phyloP scores from a whole-genome alignment of 2,113 vertebrate genomes.

The Cyprinus carpio region DNA sequence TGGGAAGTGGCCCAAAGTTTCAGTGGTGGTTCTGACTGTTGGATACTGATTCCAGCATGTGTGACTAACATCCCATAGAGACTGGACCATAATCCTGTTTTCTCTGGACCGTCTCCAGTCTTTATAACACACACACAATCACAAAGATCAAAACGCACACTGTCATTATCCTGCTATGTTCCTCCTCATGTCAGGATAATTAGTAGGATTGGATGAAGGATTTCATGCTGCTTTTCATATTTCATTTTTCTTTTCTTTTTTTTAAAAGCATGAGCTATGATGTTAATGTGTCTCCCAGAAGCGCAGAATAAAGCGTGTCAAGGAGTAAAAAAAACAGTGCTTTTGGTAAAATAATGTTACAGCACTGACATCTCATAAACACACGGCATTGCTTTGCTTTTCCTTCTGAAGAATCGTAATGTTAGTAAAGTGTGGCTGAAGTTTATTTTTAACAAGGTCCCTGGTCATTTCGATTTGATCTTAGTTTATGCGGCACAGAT shows the following conservation, averaged over 20 bases:
- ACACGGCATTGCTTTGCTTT: not conserved
- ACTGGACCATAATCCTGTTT: constrained; percentile 38
- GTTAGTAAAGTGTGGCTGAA: not conserved
- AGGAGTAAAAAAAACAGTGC: not conserved
- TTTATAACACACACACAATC: constrained; percentile 21
- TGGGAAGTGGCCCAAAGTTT: constrained; percentile 47
- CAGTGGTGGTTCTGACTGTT: constrained; percentile 21
- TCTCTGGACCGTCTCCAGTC: constrained; percentile 5
- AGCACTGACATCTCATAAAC: constrained; percentile 18
- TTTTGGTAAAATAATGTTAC: not conserved
- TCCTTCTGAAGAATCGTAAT: not conserved
- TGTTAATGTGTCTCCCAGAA: constrained; percentile 43
- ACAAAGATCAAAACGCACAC: constrained; percentile 39
- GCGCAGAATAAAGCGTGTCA: constrained; percentile 27
- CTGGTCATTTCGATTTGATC: constrained; percentile 1
- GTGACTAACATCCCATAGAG: constrained; percentile 46
- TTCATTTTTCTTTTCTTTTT: constrained; percentile 13
- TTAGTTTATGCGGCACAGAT: not conserved
- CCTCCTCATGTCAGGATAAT: constrained; percentile 49
- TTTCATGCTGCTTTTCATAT: constrained; percentile 41
- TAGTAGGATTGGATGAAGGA: constrained; percentile 43
- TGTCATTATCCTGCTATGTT: constrained; percentile 25
- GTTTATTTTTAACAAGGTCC: constrained; percentile 9
- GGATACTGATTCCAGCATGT: constrained; percentile 40
- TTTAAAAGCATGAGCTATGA: constrained; percentile 17